Evolutionary conservation across 2,888 invertebrate species (phyloP), one percentile per base, ranked within the genome.

Genomic region (Caenorhabditis sp.): DNA sequence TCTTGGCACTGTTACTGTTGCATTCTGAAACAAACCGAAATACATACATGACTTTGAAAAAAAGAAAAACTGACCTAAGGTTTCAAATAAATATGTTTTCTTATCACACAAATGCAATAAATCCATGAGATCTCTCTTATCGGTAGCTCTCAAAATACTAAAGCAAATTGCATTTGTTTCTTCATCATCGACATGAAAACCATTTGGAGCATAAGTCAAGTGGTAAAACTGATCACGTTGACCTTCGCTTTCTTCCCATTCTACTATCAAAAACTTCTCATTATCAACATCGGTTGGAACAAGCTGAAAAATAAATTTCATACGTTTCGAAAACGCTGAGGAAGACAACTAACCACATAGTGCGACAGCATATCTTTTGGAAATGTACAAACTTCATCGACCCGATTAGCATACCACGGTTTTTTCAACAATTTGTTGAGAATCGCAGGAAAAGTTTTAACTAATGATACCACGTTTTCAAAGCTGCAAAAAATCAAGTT

Each of bases 71-170:
- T 56, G 1, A 58, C 57, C 61, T 10, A 73, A 21, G 21, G 64
- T 62, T 1, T 68, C 68, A 65, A 73, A 68, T 12, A 73, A 21
- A 27, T 68, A 73, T 1, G 62, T 54, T 27, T 73, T 73, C 57
- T 73, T 65, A 23, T 73, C 73, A 38, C 73, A 73, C 7, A 73
- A 53, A 57, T 73, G 68, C 5, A 73, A 50, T 14, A 68, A 59
- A 53, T 73, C 73, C 49, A 73, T 66, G 4, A 73, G 59, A 62
- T 68, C 68, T 38, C 31, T 59, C n/a, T 66, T 63, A n/a, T 68
- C 65, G 0, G 38, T 10, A 0, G 68, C 63, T 1, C 73, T 64
- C 25, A 59, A 65, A 50, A 73, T 52, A 20, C 67, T 67, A 49
- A 59, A 73, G 21, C 58, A 58, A 21, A 38, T 36, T 58, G 58